Conservation (phyloP, 2,888 invertebrate genomes). For the Busseola fusca region DNA sequence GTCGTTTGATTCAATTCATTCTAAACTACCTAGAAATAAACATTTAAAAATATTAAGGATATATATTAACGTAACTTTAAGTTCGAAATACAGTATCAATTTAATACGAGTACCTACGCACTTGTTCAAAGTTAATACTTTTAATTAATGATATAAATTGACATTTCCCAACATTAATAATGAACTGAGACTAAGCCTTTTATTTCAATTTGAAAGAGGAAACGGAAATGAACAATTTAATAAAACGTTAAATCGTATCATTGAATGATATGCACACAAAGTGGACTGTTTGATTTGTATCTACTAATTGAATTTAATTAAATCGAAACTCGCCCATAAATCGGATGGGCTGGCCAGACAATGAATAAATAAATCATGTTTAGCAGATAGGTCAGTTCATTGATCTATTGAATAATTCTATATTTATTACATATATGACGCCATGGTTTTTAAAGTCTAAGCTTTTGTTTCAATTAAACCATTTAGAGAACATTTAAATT, state of each 20-base stretch:
- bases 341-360: constrained; percentile 48
- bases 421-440: no score
- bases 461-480: no score
- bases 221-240: constrained; percentile 54
- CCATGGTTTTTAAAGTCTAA: no score
- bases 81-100: not conserved
- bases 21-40: not conserved
- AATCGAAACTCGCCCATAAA: constrained; percentile 65
- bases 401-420: not conserved
- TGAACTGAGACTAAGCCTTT: constrained; percentile 20
- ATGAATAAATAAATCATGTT: constrained; percentile 42
- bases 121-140: not conserved
- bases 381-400: constrained; percentile 31
- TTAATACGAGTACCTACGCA: not conserved
- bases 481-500: no score
- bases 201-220: constrained; percentile 17
- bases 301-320: constrained; percentile 71
- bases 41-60: not conserved
- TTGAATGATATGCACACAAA: constrained; percentile 59
- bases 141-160: constrained; percentile 20
- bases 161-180: constrained; percentile 37
- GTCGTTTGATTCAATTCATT: no score
- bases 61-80: not conserved
- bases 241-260: constrained; percentile 46
- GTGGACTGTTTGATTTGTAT: constrained; percentile 68